phyloP scores from a whole-genome alignment of 2,797 vertebrate species.

The Nyctalus aviator region DNA sequence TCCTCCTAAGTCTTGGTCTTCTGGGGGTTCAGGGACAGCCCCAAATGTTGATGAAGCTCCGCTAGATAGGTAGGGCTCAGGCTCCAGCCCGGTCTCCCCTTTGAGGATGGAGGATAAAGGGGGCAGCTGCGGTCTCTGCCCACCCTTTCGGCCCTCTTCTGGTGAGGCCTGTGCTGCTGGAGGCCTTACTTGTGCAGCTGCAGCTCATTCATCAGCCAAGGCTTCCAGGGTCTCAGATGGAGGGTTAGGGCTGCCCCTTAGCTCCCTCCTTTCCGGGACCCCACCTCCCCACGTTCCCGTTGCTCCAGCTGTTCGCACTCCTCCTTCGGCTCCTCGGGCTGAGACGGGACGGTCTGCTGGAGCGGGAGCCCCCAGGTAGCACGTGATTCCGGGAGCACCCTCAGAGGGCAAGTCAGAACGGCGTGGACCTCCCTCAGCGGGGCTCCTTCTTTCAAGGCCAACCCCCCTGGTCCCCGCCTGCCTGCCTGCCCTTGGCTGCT shows the following conservation, averaged over 20 bases:
- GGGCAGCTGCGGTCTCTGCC: no score
- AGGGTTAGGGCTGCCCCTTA: not conserved
- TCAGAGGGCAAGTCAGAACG: not conserved
- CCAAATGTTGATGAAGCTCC: not conserved
- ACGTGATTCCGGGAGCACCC: not conserved
- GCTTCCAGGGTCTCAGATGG: not conserved
- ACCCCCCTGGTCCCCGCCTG: not conserved
- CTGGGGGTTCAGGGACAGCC: not conserved
- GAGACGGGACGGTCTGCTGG: not conserved
- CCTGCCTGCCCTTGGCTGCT: not conserved
- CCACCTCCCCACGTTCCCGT: not conserved
- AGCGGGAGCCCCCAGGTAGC: not conserved
- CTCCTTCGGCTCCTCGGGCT: not conserved
- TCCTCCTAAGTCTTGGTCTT: not conserved
- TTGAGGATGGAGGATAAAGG: fast-evolving
- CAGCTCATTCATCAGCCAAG: not conserved
- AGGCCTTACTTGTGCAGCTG: not conserved
- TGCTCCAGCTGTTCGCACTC: not conserved
- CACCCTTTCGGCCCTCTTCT: not conserved
- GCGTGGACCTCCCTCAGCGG: fast-evolving
- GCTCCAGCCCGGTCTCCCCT: not conserved
- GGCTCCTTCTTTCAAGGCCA: not conserved
- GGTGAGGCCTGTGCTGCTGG: not conserved
- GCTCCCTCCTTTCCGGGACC: not conserved
- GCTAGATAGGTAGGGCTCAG: not conserved